Evolutionary conservation across 92 coral and sea anemone genomes (phyloP), one percentile per base, ranked within the genome.

Genomic region (Palythoa caribaeorum): DNA sequence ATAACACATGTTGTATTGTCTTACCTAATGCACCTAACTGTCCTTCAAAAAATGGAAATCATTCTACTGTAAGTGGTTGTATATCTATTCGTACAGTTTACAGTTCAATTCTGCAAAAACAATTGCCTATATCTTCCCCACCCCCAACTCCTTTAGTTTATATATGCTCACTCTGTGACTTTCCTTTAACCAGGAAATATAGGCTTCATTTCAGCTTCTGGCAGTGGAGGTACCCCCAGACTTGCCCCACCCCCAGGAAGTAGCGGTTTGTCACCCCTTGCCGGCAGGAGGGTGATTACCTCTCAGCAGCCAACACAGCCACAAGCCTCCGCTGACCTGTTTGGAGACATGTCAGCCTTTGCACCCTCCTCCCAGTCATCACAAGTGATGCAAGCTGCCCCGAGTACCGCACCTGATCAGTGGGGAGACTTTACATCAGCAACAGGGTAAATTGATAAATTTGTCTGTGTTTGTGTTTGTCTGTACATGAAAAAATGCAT

Each of bases 391-490:
- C 93, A 92, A 71, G 74, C 44, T 15, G 39, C 95, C 65, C 68
- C 88, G 40, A 70, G 73, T 9, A 74, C 90, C 73, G 93, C 81
- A 1, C 79, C 89, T 10, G 84, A 88, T 0, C 90, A 97, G 48
- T 97, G 99, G 99, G 99, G 99, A 11, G 99, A 95, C 90, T 97
- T 97, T 76, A 91, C 99, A 14, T 84, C 99, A 0, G 98, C 99
- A 35, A 86, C 96, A 48, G 93, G 91, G 93, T 92, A 79, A 73
- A 88, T 66, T 17, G 48, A 35, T 15, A 12, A 13, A 2, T 19
- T 63, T 16, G 9, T n/a, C 1, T 63, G 37, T 16, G 19, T 59
- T 3, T 59, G 50, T 44, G 6, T 44, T 4, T 44, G 0, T 44
- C 50, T 44, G 50, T 28, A 28, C 28, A 28, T 28, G 28, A 28